Percentiles rank a stretch among this genome's conserved stretches.
Conservation (phyloP, 2,888 invertebrate genomes). For the Pachycephus smyrnensis region DNA sequence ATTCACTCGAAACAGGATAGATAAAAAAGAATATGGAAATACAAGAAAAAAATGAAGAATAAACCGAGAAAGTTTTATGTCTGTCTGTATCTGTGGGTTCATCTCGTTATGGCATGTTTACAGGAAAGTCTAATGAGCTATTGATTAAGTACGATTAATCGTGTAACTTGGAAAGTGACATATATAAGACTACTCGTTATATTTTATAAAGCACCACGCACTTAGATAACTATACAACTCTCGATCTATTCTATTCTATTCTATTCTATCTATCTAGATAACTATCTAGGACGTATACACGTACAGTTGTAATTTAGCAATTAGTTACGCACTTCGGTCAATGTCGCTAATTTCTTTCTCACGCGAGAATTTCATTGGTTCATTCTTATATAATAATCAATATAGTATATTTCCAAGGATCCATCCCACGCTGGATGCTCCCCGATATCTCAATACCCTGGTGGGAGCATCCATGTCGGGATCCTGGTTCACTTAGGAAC, state of each 20-base stretch:
- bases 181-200: neutral
- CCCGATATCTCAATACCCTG: neutral
- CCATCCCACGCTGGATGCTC: neutral
- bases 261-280: neutral
- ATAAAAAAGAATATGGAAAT: neutral
- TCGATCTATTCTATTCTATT: neutral
- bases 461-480: neutral
- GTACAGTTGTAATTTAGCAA: neutral
- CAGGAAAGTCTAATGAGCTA: neutral
- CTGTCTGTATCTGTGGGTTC: slow-evolving; percentile 14
- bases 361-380: neutral
- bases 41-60: neutral
- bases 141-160: neutral
- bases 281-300: neutral
- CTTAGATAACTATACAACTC: neutral
- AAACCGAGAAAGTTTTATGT: slow-evolving; percentile 8
- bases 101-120: slow-evolving; percentile 30
- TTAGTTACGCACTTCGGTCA: neutral
- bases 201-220: slow-evolving; percentile 5
- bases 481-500: slow-evolving; percentile 7
- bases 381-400: neutral
- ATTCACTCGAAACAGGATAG: no score
- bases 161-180: slow-evolving; percentile 1
- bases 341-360: neutral
- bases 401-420: neutral